Conservation (phyloP, 2,797 vertebrate species). For the Xenops minutus region DNA sequence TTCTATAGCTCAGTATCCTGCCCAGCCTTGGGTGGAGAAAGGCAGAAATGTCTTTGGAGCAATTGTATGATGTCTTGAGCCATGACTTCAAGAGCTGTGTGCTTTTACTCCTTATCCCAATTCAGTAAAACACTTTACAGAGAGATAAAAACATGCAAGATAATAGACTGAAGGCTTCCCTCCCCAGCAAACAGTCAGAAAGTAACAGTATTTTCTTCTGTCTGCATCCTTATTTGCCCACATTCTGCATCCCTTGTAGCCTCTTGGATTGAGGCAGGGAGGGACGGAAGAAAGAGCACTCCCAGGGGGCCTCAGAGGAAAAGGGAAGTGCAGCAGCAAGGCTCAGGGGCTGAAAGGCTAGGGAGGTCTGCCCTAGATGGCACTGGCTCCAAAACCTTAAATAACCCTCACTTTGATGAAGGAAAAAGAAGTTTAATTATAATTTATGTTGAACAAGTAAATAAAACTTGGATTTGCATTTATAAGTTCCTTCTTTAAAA, state of each 20-base stretch:
- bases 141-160: background rate
- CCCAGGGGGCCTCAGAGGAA: background rate
- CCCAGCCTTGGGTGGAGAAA: background rate
- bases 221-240: background rate
- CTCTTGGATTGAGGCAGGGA: background rate
- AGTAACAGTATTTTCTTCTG: background rate
- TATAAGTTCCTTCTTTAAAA: background rate
- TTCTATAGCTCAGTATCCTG: background rate
- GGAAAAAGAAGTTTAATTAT: background rate
- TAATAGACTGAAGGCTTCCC: background rate
- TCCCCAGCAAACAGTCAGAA: background rate
- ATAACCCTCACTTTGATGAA: background rate
- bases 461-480: background rate
- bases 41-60: background rate
- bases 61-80: background rate
- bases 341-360: background rate
- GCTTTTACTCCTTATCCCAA: background rate
- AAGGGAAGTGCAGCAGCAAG: background rate
- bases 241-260: background rate
- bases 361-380: background rate
- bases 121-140: background rate
- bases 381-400: background rate
- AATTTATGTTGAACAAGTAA: background rate
- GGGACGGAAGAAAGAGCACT: background rate
- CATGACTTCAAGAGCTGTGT: accelerated